Conservation (phyloP, 2,113 vertebrate species). For the Aspidoscelis tigris region DNA sequence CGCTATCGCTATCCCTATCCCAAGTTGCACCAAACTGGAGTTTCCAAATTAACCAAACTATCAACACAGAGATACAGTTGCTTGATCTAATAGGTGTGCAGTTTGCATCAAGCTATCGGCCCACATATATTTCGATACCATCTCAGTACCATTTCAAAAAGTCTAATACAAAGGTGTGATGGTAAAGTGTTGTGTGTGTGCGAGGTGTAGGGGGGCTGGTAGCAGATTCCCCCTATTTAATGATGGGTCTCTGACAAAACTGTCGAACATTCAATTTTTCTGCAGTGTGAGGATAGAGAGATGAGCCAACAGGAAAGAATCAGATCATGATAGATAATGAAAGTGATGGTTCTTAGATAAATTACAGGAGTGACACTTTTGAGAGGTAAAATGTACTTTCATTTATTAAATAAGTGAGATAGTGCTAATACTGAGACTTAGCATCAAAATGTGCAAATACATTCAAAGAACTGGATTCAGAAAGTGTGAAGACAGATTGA, state of each 20-base stretch:
- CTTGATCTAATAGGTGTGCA: too few species aligned
- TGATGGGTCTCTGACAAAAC: slow-evolving; percentile 57
- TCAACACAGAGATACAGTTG: too few species aligned
- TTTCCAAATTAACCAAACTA: too few species aligned
- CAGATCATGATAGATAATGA: slow-evolving; percentile 65
- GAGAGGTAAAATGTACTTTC: slow-evolving; percentile 51
- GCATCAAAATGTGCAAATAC: slow-evolving; percentile 2
- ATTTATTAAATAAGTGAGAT: slow-evolving; percentile 66
- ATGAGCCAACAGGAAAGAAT: slow-evolving; percentile 65
- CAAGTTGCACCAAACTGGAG: too few species aligned
- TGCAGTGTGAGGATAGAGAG: slow-evolving; percentile 65
- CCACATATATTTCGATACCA: too few species aligned
- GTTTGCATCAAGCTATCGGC: too few species aligned
- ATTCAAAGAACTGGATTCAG: slow-evolving; percentile 39
- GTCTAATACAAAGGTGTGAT: background rate
- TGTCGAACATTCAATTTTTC: slow-evolving; percentile 58
- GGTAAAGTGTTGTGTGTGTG: background rate
- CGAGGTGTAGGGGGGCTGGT: too few species aligned
- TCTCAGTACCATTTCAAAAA: background rate
- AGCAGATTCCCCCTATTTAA: slow-evolving; percentile 29
- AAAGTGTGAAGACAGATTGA: slow-evolving; percentile 11
- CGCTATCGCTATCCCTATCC: too few species aligned
- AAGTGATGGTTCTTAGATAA: slow-evolving; percentile 63
- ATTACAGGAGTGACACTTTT: slow-evolving; percentile 59
- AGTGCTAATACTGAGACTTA: slow-evolving; percentile 36